Evolutionary conservation across 2,888 invertebrate genomes (phyloP).

Genomic region (Lasius platythorax): DNA sequence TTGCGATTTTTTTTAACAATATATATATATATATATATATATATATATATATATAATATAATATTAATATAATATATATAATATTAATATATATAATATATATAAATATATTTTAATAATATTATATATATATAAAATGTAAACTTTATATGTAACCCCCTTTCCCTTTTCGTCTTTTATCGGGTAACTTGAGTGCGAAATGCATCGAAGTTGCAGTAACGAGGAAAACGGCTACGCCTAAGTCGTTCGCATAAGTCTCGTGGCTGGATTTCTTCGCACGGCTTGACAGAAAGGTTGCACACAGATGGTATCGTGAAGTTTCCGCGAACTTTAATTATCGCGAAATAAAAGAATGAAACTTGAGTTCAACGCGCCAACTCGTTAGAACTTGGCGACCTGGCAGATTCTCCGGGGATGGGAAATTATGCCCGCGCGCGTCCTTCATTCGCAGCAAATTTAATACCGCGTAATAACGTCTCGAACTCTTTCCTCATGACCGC

Average conservation of each 20-base stretch:
- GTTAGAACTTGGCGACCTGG: conserved; percentile 48
- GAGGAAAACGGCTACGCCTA: conserved; percentile 16
- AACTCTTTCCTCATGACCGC: conserved; percentile 14
- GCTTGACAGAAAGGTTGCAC: conserved; percentile 15
- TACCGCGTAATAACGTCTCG: conserved; percentile 46
- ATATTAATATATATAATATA: background rate
- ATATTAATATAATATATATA: too few species aligned
- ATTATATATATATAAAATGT: background rate
- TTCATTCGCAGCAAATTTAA: conserved; percentile 48
- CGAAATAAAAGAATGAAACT: conserved; percentile 53
- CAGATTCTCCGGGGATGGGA: conserved; percentile 38
- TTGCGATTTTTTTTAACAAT: background rate
- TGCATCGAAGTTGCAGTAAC: conserved; percentile 29
- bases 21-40: too few species aligned
- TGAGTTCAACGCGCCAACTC: conserved; percentile 32
- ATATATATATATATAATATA: too few species aligned
- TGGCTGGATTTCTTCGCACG: conserved; percentile 50
- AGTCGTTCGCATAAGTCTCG: conserved; percentile 34
- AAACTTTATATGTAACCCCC: background rate
- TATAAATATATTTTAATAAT: too few species aligned
- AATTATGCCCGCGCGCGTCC: conserved; percentile 49
- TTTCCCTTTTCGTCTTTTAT: background rate
- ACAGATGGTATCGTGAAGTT: conserved; percentile 51
- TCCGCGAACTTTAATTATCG: conserved; percentile 61
- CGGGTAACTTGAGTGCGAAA: conserved; percentile 21